Percentiles rank a stretch among this genome's conserved stretches.
Evolutionary conservation across 2,888 invertebrate species (phyloP).

Genomic region (Agonopterix subpropinquella): DNA sequence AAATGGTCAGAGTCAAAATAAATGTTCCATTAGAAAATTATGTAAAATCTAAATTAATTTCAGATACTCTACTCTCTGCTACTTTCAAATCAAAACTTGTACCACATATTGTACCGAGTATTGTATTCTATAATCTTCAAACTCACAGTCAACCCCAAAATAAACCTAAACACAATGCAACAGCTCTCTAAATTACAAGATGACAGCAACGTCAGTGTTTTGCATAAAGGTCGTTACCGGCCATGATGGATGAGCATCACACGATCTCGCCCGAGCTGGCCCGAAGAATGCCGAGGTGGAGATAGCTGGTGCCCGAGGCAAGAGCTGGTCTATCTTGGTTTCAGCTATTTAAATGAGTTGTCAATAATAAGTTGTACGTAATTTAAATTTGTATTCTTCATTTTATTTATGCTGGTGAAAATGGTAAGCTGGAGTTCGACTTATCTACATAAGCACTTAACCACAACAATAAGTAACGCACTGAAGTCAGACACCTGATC

Average conservation of each 20-base stretch:
- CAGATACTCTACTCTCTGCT: too few relatives aligned
- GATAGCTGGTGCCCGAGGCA: slow-evolving; percentile 31
- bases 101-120: too few relatives aligned
- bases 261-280: slow-evolving; percentile 37
- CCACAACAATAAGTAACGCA: too few relatives aligned
- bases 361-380: slow-evolving; percentile 46
- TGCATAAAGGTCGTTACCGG: slow-evolving; percentile 63
- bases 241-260: slow-evolving; percentile 59
- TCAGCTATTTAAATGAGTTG: slow-evolving; percentile 57
- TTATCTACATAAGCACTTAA: too few relatives aligned
- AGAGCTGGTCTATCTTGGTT: slow-evolving; percentile 17
- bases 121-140: too few relatives aligned
- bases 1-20: too few relatives aligned
- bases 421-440: too few relatives aligned
- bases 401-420: too few relatives aligned
- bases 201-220: slow-evolving; percentile 50
- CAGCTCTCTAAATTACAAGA: slow-evolving; percentile 31
- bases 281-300: slow-evolving; percentile 32
- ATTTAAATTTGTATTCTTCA: slow-evolving; percentile 9
- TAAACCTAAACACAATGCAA: slow-evolving; percentile 9
- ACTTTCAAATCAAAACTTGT: too few relatives aligned
- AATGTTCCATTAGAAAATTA: too few relatives aligned
- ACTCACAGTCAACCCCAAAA: background rate
- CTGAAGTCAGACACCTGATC: too few relatives aligned
- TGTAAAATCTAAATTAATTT: too few relatives aligned